These are phyloP conservation scores for Ciconia nigra DNA, from an alignment of 2,797 vertebrate genomes.

Conservation along the genomic window DNA sequence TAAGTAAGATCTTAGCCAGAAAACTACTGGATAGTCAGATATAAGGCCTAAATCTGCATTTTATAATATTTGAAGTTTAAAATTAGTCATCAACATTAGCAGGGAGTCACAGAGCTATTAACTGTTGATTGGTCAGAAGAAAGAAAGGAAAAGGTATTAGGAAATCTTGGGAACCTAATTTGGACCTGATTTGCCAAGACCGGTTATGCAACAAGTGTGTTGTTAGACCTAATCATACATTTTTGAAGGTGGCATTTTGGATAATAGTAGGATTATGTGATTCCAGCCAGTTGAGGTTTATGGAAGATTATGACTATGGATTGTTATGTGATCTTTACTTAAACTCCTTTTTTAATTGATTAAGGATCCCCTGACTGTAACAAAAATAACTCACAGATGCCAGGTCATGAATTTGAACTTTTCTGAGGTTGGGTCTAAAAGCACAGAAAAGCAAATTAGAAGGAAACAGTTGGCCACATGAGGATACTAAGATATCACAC, in stretches of 20 bases:
- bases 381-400: not conserved
- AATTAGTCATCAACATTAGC: not conserved
- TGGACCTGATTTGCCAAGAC: not conserved
- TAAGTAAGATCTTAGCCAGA: not conserved
- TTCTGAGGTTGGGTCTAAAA: not conserved
- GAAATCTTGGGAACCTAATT: not conserved
- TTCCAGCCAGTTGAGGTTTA: not conserved
- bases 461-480: not conserved
- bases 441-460: not conserved
- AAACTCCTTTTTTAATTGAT: not conserved
- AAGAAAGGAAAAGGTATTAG: not conserved
- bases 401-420: not conserved
- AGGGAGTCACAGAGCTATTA: not conserved
- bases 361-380: not conserved
- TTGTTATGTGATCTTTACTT: not conserved
- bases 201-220: not conserved
- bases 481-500: not conserved
- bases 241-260: not conserved
- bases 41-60: not conserved
- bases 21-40: not conserved
- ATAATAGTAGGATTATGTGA: not conserved
- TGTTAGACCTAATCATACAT: not conserved
- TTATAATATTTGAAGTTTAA: not conserved
- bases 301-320: not conserved
- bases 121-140: not conserved